Percentiles rank a stretch among this genome's conserved stretches.
Evolutionary conservation across 1,140 invertebrate species (phyloP).

Genomic region (Pristionchus pacificus): DNA sequence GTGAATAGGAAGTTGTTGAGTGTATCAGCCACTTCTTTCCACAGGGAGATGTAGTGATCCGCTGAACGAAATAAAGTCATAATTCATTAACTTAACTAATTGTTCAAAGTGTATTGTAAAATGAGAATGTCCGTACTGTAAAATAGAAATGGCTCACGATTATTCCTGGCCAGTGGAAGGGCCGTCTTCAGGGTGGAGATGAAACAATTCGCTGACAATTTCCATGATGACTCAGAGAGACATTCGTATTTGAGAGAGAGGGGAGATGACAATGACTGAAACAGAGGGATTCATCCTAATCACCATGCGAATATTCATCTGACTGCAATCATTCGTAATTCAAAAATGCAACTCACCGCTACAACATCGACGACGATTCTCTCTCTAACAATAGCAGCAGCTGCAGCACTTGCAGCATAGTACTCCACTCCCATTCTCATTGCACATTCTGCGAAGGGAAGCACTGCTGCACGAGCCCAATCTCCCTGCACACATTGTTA

Average conservation of each 20-base stretch:
- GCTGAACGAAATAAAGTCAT: conserved; percentile 53
- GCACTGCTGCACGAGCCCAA: conserved; percentile 41
- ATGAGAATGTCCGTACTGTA: too few species aligned
- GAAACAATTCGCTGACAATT: conserved; percentile 74
- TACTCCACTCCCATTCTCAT: conserved; percentile 46
- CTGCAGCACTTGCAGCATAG: conserved; percentile 38
- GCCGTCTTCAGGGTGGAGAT: conserved; percentile 76
- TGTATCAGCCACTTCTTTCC: conserved; percentile 77
- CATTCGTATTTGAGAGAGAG: conserved; percentile 78
- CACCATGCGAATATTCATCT: not conserved
- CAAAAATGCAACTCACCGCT: conserved; percentile 32
- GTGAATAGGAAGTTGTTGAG: conserved; percentile 81
- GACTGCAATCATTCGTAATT: too few species aligned
- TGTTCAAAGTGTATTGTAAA: too few species aligned
- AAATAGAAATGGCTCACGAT: conserved; percentile 62
- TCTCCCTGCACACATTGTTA: conserved; percentile 26
- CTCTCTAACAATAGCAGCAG: conserved; percentile 42
- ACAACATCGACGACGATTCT: conserved; percentile 45
- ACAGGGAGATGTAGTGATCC: conserved; percentile 63
- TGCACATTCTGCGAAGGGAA: conserved; percentile 49
- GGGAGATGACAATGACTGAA: conserved; percentile 60
- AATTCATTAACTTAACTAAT: too few species aligned
- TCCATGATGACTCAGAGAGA: conserved; percentile 77
- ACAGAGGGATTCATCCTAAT: not conserved
- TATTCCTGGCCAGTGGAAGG: conserved; percentile 77